Base-by-base conservation (phyloP, 2,113 vertebrate genomes). In the Cygnus atratus region DNA sequence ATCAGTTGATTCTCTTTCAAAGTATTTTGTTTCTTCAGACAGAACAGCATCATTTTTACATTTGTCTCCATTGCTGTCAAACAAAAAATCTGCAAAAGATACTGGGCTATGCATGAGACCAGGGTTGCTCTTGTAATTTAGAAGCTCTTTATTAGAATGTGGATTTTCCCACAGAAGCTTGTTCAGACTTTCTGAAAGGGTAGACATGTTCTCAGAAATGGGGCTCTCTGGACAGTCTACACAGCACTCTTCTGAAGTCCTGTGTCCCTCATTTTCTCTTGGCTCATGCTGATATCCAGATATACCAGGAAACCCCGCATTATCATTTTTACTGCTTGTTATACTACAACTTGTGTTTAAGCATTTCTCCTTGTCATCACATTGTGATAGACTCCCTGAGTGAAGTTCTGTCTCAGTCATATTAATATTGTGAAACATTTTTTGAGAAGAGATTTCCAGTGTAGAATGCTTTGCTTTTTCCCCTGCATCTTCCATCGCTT, bases 1-100 rank as follows among this genome's bases (percentile, higher is more conserved):
- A 71, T 46, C 70, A 50, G 41, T 14, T 61, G 74, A 84, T 46
- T 94, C 84, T 66, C 79, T 90, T 96, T 94, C 93, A 35, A 96
- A 94, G 62, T 61, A 92, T 37, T 87, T 79, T 61, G 52, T 66
- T 95, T 95, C 92, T 77, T 71, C 74, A 80, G 87, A 63, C 31
- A 68, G 8, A 92, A 71, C 20, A 77, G 33, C 50, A 66, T 87
- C 1, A 1, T 39, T 89, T 93, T 87, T 63, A 77, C 24, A 44
- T 79, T 85, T 90, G 8, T 89, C 85, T 82, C 55, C 58, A n/a
- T 4, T 90, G 83, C 46, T 80, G 21, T 31, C 63, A 82, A 48
- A 44, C 66, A 91, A 75, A 87, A 52, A 41, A 33, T 52, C 72
- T 84, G 59, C 70, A 90, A 55, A 50, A 58, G 67, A 65, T 44